Conservation (phyloP, 2,888 invertebrate species). For the Apamea anceps region DNA sequence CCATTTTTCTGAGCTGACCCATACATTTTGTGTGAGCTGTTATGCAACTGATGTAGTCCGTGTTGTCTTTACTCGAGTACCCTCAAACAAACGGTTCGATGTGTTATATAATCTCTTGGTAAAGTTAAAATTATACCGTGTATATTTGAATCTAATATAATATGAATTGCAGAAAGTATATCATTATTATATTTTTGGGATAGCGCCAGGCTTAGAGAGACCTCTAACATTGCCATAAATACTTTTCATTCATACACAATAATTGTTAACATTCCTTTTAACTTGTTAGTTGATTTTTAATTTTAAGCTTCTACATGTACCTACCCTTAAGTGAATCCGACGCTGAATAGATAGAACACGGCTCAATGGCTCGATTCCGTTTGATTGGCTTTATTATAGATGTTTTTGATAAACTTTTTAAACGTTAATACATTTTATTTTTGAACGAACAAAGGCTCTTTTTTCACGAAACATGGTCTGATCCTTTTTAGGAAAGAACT, state of each 20-base stretch:
- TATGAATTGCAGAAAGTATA: slow-evolving; percentile 4
- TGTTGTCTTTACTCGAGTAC: slow-evolving; percentile 50
- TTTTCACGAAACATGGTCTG: not conserved
- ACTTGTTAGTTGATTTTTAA: not conserved
- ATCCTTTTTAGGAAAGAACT: not conserved
- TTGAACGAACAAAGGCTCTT: slow-evolving; percentile 2
- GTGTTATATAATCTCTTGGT: slow-evolving; percentile 1
- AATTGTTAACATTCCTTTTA: not conserved
- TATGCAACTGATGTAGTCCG: slow-evolving; percentile 55
- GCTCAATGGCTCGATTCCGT: slow-evolving; percentile 60
- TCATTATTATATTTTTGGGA: not conserved
- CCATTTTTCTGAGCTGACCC: slow-evolving; percentile 59
- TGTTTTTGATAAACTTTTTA: slow-evolving; percentile 56
- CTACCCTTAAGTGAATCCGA: slow-evolving; percentile 4
- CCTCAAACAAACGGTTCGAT: slow-evolving; percentile 40
- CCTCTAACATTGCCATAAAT: not conserved
- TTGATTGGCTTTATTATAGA: slow-evolving; percentile 64
- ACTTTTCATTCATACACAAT: not conserved
- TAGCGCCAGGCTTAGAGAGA: not conserved
- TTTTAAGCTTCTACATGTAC: slow-evolving; percentile 2
- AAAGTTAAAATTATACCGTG: not conserved
- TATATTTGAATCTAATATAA: slow-evolving; percentile 7
- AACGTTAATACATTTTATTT: slow-evolving; percentile 40
- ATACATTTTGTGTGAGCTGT: slow-evolving; percentile 49
- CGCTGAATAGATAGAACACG: slow-evolving; percentile 33